A percentile compares a stretch with the other conserved stretches of the same genome.
These are phyloP conservation scores for Micronycteris hirsuta DNA, from an alignment of 2,113 vertebrate species.

Conservation along the genomic window DNA sequence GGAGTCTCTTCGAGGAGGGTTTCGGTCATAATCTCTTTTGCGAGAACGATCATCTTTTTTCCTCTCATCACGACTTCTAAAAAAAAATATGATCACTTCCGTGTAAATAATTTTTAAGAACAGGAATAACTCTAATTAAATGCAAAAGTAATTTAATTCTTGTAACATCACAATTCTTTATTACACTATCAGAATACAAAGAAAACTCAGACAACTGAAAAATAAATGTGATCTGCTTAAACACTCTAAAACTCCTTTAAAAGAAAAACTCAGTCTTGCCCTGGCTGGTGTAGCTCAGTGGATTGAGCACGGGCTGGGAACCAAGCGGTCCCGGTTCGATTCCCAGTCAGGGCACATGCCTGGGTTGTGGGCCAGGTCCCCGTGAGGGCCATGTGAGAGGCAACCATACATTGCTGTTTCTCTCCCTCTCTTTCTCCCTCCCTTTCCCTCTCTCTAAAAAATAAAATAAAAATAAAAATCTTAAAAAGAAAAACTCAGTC, in stretches of 20 bases:
- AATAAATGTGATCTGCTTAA: not conserved
- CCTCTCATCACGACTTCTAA: conserved; percentile 94
- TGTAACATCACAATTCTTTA: not conserved
- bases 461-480: too few relatives aligned
- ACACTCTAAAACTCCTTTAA: not conserved
- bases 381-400: too few relatives aligned
- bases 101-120: conserved; percentile 32
- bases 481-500: not conserved
- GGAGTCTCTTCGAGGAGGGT: conserved; percentile 91
- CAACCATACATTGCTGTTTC: too few relatives aligned
- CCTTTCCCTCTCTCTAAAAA: too few relatives aligned
- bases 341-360: too few relatives aligned
- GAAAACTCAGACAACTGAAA: not conserved
- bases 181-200: not conserved
- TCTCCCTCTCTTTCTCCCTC: too few relatives aligned
- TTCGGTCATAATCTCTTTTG: conserved; percentile 95
- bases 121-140: not conserved
- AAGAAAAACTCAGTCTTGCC: not conserved
- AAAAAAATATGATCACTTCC: conserved; percentile 26
- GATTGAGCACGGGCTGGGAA: too few relatives aligned
- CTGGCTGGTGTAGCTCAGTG: too few relatives aligned
- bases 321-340: too few relatives aligned
- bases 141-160: not conserved
- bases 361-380: too few relatives aligned
- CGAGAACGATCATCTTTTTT: conserved; percentile 96